These are phyloP conservation scores for Trematomus bernacchii DNA, from an alignment of 2,797 vertebrate species.

Conservation along the genomic window DNA sequence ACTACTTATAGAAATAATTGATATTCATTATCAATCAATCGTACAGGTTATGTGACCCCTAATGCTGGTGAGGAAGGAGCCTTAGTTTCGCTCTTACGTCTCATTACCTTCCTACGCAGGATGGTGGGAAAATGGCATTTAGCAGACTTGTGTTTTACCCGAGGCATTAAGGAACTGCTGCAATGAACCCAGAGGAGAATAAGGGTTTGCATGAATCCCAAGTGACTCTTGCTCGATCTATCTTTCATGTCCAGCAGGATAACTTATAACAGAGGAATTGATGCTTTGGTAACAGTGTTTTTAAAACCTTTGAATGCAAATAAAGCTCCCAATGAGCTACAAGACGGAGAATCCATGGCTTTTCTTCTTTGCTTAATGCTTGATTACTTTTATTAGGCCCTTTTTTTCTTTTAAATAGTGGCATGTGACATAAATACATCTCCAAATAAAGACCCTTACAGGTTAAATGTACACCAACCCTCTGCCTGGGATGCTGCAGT, in stretches of 20 bases:
- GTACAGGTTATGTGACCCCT: constrained; percentile 29
- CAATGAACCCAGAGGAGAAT: constrained; percentile 18
- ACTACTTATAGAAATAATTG: no score
- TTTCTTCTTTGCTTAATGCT: background rate
- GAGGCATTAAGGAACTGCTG: constrained; percentile 30
- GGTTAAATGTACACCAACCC: background rate
- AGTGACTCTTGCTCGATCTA: constrained; percentile 10
- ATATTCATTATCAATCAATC: constrained; percentile 32
- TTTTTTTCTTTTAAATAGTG: background rate
- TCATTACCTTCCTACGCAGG: constrained; percentile 35
- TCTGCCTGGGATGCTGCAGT: constrained; percentile 5
- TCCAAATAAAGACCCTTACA: background rate
- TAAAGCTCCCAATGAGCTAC: no score
- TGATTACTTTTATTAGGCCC: background rate
- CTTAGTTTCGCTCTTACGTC: background rate
- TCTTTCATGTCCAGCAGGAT: constrained; percentile 15
- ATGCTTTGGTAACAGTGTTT: no score
- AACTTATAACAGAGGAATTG: background rate
- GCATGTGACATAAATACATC: background rate
- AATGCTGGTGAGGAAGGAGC: constrained; percentile 9
- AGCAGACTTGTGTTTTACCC: constrained; percentile 26
- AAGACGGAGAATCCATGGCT: background rate
- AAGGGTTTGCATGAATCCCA: constrained; percentile 39
- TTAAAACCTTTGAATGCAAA: no score
- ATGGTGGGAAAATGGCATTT: constrained; percentile 41